Percentiles rank a stretch among this genome's conserved stretches.
phyloP scores from a whole-genome alignment of 2,888 invertebrate genomes.

The Drosophila histrio region DNA sequence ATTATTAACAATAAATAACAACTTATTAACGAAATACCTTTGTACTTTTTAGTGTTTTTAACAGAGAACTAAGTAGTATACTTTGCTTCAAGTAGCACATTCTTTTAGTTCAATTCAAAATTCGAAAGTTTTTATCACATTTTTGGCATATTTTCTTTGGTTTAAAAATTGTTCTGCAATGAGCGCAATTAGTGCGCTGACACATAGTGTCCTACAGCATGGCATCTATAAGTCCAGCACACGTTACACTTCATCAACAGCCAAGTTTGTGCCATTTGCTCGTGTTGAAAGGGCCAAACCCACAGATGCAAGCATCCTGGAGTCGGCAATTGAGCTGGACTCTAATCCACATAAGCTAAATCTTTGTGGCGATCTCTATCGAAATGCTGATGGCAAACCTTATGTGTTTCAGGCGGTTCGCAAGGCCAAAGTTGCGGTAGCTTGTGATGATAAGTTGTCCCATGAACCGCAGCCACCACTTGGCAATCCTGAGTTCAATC shows the following conservation, averaged over 20 bases:
- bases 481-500: conserved; percentile 44
- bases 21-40: no score
- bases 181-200: conserved; percentile 15
- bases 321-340: conserved; percentile 31
- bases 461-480: conserved; percentile 26
- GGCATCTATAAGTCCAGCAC: conserved; percentile 4
- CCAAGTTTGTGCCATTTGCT: conserved; percentile 37
- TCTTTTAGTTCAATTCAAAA: neutral
- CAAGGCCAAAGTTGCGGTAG: conserved; percentile 34
- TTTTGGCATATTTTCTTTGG: neutral
- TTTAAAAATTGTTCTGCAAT: conserved; percentile 5
- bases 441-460: conserved; percentile 22
- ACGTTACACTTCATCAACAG: conserved; percentile 10
- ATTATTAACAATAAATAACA: neutral
- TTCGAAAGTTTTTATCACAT: neutral
- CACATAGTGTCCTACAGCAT: conserved; percentile 16
- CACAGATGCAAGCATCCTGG: conserved; percentile 13
- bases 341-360: conserved; percentile 36
- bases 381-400: conserved; percentile 14
- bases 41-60: neutral
- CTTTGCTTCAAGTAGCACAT: neutral
- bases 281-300: conserved; percentile 19
- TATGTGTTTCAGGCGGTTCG: conserved; percentile 33
- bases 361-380: conserved; percentile 28
- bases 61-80: conserved; percentile 10